Conservation (phyloP, 2,797 vertebrate species). For the Cheirogaleus major region DNA sequence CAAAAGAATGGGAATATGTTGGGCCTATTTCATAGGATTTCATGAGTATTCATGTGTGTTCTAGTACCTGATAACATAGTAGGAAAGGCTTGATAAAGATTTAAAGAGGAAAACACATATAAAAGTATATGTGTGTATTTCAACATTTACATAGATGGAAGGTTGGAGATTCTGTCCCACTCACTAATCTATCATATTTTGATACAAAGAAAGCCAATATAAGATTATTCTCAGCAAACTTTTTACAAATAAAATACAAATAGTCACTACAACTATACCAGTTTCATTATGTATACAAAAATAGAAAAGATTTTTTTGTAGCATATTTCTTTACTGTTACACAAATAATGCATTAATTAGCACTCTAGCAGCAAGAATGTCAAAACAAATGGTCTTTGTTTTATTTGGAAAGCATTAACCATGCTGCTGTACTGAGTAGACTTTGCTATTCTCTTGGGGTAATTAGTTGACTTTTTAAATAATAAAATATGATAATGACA, state of each 20-base stretch:
- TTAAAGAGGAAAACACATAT: neutral
- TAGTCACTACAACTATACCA: neutral
- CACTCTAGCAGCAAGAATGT: neutral
- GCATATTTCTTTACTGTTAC: neutral
- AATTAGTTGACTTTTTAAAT: conserved; percentile 57
- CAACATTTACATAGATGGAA: neutral
- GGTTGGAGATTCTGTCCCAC: neutral
- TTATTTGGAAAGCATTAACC: conserved; percentile 8
- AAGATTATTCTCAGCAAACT: neutral
- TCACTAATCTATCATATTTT: neutral
- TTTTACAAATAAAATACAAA: conserved; percentile 43
- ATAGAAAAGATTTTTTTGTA: neutral
- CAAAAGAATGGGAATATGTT: neutral
- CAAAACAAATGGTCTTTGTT: conserved; percentile 11
- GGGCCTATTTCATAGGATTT: neutral
- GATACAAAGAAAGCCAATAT: neutral
- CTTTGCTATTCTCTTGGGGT: neutral
- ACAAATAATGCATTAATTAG: conserved; percentile 34
- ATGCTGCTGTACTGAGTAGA: neutral
- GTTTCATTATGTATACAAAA: neutral
- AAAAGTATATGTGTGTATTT: neutral
- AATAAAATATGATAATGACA: neutral
- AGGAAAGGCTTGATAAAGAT: neutral
- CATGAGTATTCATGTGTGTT: neutral
- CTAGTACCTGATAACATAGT: neutral